phyloP scores from a whole-genome alignment of 2,113 vertebrate species.

The Solea solea region DNA sequence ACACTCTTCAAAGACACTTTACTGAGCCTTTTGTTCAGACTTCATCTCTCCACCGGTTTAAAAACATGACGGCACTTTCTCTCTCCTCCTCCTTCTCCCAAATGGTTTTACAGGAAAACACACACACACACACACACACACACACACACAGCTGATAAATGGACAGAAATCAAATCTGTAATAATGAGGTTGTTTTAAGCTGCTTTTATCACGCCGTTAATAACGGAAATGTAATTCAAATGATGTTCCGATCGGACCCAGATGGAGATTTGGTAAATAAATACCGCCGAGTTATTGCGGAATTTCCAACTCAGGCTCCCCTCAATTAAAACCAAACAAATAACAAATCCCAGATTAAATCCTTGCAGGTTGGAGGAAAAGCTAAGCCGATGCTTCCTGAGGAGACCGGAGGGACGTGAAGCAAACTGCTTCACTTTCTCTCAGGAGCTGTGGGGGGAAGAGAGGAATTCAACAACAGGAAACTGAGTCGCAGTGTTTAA shows the following conservation, averaged over 20 bases:
- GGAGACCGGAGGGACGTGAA: conserved; percentile 10
- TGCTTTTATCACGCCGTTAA: conserved; percentile 19
- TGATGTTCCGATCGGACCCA: background rate
- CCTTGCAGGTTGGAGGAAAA: background rate
- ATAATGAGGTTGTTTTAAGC: conserved; percentile 6
- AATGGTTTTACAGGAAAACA: background rate
- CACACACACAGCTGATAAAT: conserved; percentile 5
- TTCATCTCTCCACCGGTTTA: conserved; percentile 45
- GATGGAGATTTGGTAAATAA: background rate
- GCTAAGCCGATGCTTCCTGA: conserved; percentile 17
- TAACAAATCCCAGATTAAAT: conserved; percentile 6
- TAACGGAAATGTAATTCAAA: background rate
- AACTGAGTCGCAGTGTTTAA: conserved; percentile 64
- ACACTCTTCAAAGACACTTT: conserved; percentile 60
- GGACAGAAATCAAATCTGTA: conserved; percentile 13
- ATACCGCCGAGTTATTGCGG: conserved; percentile 8
- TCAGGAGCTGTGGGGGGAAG: conserved; percentile 61
- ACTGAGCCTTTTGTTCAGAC: conserved; percentile 52
- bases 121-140: background rate
- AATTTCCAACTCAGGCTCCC: background rate
- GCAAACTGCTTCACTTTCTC: conserved; percentile 53
- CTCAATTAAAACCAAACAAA: background rate
- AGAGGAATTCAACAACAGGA: conserved; percentile 84
- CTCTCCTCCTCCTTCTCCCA: conserved; percentile 2
- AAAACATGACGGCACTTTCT: conserved; percentile 7